Percentiles rank a stretch among this genome's conserved stretches.
Evolutionary conservation across 1,140 invertebrate genomes (phyloP).

Genomic region (Polyergus mexicanus): DNA sequence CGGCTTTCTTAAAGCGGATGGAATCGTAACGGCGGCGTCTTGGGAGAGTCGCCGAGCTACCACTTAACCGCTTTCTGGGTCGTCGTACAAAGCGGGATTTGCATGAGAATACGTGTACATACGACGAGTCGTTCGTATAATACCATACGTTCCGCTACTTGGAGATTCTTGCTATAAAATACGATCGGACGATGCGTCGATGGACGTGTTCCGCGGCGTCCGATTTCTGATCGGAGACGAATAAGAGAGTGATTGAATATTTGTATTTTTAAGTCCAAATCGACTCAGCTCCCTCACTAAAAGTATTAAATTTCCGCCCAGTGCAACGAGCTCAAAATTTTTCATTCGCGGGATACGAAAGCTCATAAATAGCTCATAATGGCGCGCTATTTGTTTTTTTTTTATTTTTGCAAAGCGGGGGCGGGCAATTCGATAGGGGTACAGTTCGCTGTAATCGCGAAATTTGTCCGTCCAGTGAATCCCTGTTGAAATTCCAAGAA

Average conservation of each 20-base stretch:
- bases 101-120: constrained; percentile 49
- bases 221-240: constrained; percentile 17
- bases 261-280: too few relatives aligned
- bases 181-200: neutral
- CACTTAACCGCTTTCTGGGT: constrained; percentile 67
- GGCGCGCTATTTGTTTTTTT: too few relatives aligned
- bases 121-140: neutral
- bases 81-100: constrained; percentile 52
- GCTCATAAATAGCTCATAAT: too few relatives aligned
- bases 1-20: constrained; percentile 72
- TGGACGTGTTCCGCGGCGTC: neutral
- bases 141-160: constrained; percentile 20
- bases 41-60: constrained; percentile 45
- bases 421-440: too few relatives aligned
- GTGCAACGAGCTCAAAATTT: too few relatives aligned
- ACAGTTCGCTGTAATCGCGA: neutral
- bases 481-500: constrained; percentile 30
- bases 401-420: too few relatives aligned
- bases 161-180: constrained; percentile 23
- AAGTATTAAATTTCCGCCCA: too few relatives aligned
- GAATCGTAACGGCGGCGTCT: constrained; percentile 66
- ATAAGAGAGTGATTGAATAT: too few relatives aligned
- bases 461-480: neutral
- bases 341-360: too few relatives aligned
- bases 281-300: too few relatives aligned